These are phyloP conservation scores for Seira sanloemensis DNA, from an alignment of 2,888 invertebrate species.

Conservation along the genomic window DNA sequence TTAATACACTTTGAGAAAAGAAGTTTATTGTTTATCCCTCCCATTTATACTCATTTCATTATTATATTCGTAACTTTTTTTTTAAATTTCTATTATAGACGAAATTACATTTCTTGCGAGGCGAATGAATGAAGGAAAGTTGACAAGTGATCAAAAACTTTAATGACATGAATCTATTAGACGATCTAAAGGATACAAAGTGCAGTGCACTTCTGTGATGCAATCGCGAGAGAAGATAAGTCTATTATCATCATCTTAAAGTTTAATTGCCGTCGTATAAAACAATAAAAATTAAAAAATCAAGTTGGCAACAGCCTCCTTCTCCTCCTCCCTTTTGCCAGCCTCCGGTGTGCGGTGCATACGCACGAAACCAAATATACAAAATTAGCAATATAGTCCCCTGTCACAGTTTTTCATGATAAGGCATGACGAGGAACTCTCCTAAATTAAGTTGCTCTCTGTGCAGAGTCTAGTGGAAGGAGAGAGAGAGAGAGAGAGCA, in stretches of 20 bases:
- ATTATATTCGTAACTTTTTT: neutral
- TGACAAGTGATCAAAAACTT: slow-evolving; percentile 62
- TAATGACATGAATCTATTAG: slow-evolving; percentile 61
- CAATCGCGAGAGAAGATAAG: neutral
- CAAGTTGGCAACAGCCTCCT: neutral
- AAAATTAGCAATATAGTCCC: neutral
- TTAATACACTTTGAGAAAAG: slow-evolving; percentile 40
- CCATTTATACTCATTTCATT: neutral
- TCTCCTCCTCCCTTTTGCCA: neutral
- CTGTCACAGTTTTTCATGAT: neutral
- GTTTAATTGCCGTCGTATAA: neutral
- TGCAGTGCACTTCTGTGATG: slow-evolving; percentile 3
- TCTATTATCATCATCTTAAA: neutral
- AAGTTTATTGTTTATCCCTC: neutral
- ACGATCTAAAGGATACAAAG: neutral
- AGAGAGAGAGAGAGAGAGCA: neutral
- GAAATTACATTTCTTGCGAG: neutral
- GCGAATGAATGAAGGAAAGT: slow-evolving; percentile 54
- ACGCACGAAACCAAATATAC: neutral
- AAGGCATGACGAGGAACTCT: slow-evolving; percentile 23
- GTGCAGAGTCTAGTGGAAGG: neutral
- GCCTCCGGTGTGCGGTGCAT: neutral
- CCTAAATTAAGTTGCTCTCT: slow-evolving; percentile 29
- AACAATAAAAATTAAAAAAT: neutral
- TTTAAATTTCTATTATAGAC: neutral